Conservation (phyloP, 1,140 invertebrate species). For the Bombus superbus region DNA sequence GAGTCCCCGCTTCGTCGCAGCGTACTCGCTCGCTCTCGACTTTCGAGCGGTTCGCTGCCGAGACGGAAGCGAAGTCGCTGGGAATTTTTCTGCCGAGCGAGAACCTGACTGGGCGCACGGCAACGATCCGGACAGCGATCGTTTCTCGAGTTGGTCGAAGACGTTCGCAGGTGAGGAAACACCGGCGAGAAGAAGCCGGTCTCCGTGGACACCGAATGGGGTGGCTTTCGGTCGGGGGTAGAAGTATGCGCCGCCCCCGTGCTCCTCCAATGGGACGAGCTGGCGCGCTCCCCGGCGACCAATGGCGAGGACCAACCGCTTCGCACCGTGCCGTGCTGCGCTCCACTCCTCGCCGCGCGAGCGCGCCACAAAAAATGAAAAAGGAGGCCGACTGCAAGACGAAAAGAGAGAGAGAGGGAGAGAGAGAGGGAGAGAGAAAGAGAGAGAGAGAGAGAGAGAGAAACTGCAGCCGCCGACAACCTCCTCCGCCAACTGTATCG, state of each 20-base stretch:
- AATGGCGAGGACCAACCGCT: conserved; percentile 53
- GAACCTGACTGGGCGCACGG: neutral
- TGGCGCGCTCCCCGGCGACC: conserved; percentile 67
- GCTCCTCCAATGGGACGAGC: conserved; percentile 68
- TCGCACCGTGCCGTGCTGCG: conserved; percentile 27
- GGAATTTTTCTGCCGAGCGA: neutral
- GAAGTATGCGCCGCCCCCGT: conserved; percentile 76
- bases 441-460: neutral
- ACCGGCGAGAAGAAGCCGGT: conserved; percentile 12
- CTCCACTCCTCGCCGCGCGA: conserved; percentile 32
- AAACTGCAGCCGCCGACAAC: neutral
- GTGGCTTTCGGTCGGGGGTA: conserved; percentile 57
- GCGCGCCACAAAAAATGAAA: conserved; percentile 56
- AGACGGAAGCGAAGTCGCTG: too few relatives aligned
- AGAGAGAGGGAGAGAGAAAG: neutral
- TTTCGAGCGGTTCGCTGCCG: neutral
- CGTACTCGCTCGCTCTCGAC: neutral
- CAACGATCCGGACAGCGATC: conserved; percentile 37
- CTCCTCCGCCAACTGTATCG: conserved; percentile 12
- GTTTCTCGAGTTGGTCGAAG: conserved; percentile 29
- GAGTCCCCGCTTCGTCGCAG: neutral
- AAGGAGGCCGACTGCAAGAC: conserved; percentile 47
- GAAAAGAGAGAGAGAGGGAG: neutral
- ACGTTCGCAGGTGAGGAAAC: conserved; percentile 57
- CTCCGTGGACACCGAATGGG: conserved; percentile 47